phyloP scores from a whole-genome alignment of 1,140 invertebrate genomes.

The Calliphora vicina region DNA sequence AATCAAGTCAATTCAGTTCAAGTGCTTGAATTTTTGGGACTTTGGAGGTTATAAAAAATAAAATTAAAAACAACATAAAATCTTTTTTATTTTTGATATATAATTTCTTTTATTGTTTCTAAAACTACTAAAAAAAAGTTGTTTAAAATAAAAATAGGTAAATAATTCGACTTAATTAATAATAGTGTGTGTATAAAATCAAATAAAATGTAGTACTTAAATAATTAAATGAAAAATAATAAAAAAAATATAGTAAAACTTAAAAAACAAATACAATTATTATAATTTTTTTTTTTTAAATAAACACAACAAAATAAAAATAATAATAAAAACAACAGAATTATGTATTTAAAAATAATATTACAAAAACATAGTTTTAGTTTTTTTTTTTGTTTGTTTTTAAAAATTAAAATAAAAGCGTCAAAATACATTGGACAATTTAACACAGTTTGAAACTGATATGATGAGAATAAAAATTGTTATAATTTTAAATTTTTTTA shows the following conservation, averaged over 20 bases:
- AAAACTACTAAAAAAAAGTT: not conserved
- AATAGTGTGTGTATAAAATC: not conserved
- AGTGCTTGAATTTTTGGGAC: no score
- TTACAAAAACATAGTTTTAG: not conserved
- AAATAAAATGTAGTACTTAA: not conserved
- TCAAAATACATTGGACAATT: not conserved
- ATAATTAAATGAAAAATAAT: not conserved
- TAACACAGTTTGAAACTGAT: not conserved
- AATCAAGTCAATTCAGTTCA: no score
- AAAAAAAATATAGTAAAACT: not conserved
- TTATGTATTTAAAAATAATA: not conserved
- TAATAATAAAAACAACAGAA: not conserved
- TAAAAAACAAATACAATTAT: not conserved
- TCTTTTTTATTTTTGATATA: not conserved
- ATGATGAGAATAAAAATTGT: no score
- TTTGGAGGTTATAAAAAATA: no score
- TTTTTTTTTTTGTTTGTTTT: not conserved
- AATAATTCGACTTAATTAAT: not conserved
- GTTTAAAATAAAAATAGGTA: not conserved
- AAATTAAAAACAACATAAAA: not conserved
- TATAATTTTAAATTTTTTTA: no score
- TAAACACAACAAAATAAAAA: not conserved
- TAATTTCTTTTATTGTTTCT: not conserved
- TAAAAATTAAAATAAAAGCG: not conserved
- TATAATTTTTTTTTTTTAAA: not conserved